Evolutionary conservation across 2,113 vertebrate species (phyloP).

Genomic region (Balaeniceps rex): DNA sequence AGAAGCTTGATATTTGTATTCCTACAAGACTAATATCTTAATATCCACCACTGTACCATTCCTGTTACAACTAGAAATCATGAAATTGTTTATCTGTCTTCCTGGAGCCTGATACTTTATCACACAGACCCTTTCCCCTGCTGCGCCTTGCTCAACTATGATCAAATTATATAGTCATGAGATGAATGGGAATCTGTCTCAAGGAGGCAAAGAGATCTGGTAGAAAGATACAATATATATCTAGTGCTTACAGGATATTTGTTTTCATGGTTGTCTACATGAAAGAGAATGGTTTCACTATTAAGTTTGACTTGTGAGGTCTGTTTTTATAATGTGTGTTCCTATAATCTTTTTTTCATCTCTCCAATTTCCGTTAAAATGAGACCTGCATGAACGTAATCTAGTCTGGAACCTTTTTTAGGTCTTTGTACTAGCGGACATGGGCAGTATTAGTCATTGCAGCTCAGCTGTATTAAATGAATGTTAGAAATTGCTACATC

Average conservation of each 20-base stretch:
- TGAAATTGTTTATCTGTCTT: constrained; percentile 69
- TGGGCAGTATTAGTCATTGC: constrained; percentile 57
- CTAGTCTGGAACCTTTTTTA: constrained; percentile 75
- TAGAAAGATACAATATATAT: constrained; percentile 83
- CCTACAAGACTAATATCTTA: constrained; percentile 15
- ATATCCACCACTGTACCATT: constrained; percentile 14
- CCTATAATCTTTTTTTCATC: constrained; percentile 82
- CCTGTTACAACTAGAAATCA: constrained; percentile 60
- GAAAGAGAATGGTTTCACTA: constrained; percentile 76
- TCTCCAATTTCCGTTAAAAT: constrained; percentile 89
- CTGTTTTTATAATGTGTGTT: constrained; percentile 72
- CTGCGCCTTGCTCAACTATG: constrained; percentile 88
- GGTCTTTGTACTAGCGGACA: constrained; percentile 28
- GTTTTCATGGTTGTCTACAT: constrained; percentile 87
- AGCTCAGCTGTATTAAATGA: constrained; percentile 62
- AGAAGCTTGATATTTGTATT: constrained; percentile 27
- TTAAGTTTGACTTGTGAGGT: constrained; percentile 74
- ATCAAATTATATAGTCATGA: constrained; percentile 90
- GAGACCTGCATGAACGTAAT: constrained; percentile 82
- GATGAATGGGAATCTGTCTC: constrained; percentile 89
- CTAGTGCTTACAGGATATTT: constrained; percentile 95
- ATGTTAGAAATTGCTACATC: constrained; percentile 50
- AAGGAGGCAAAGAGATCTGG: constrained; percentile 85
- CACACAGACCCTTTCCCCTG: constrained; percentile 79
- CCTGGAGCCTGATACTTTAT: constrained; percentile 80